Base-by-base conservation (phyloP, 1,140 invertebrate species). In the Drosophila funebris region DNA sequence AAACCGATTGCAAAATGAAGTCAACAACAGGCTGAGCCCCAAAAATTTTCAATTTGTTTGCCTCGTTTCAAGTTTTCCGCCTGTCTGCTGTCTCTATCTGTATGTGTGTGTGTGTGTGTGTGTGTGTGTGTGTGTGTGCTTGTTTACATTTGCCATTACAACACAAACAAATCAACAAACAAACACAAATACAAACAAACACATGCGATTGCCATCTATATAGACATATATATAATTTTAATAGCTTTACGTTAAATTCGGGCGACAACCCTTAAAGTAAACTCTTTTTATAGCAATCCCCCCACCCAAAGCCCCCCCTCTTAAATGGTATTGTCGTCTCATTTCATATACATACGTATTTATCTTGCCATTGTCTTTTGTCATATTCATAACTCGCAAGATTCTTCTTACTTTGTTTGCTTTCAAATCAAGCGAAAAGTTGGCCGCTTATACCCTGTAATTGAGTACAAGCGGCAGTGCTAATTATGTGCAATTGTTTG, bases 131-230 rank as follows among this genome's bases (percentile, higher is more conserved):
- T 33, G 1, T 63, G 9, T 54, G 13, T 41, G 16, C 20, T 2
- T 73, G 64, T 73, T 73, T 73, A 48, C 41, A 37, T 69, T 73
- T 73, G 37, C 50, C 57, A 73, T 73, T 68, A 73, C 64, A 54
- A 44, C 48, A 61, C 48, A 68, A 61, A 60, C 56, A 73, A 66
- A 67, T 11, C 54, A 66, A 58, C 62, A 71, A 20, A 64, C 58
- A 57, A 16, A 52, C 14, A 52, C 4, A 31, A 1, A 18, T 11
- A 58, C 16, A 62, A 1, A 56, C 39, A 52, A 8, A 52, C 33
- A 48, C 7, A 31, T 8, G 24, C n/a, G 43, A 67, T 48, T 63
- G 11, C 14, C 5, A 71, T 52, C 52, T 64, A 43, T 53, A 72
- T 52, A 66, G 22, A 33, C 54, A 43, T 44, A 27, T 8, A 36